Evolutionary conservation across 30 jellyfish, hydroid and myxozoan species (phyloP), one percentile per base, ranked within the genome.

Genomic region (Chrysaora quinquecirrha): DNA sequence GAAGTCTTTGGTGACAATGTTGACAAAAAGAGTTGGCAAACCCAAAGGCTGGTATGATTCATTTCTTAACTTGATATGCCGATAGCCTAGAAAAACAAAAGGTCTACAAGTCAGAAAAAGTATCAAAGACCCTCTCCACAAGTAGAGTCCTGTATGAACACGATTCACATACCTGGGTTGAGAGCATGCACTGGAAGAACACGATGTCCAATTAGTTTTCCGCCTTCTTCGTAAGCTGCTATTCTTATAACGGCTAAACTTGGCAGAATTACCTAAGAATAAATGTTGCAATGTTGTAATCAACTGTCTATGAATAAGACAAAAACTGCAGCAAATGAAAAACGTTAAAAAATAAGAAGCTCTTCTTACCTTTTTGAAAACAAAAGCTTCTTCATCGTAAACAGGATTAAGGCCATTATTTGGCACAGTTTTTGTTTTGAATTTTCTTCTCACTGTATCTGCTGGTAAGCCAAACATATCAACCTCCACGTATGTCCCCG

Each of bases 141-240:
- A n/a, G n/a, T n/a, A n/a, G n/a, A n/a, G n/a, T n/a, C n/a, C n/a
- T n/a, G n/a, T n/a, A n/a, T n/a, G n/a, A n/a, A n/a, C n/a, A n/a
- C n/a, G n/a, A n/a, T n/a, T n/a, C n/a, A n/a, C n/a, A 38, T 19
- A 94, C 99, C 99, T 76, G 99, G 99, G 30, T 87, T 88, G n/a
- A 94, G 62, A 0, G 94, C 97, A 62, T 76, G 96, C 16, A 94
- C 97, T 2, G 99, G 99, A 22, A 94, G 68, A 20, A 94, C 86
- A 2, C 99, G 86, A 71, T 94, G 99, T 11, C 99, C 99, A 35
- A 94, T 94, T 82, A 94, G 64, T 58, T 94, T 94, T 35, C 99
- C 99, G 29, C 94, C 94, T 73, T 94, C 99, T 78, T 94, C 99
- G 75, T 87, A 94, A 20, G 92, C 99, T 12, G 97, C 90, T 0